phyloP scores from a whole-genome alignment of 2,113 vertebrate genomes.

The Mastomys natalensis region DNA sequence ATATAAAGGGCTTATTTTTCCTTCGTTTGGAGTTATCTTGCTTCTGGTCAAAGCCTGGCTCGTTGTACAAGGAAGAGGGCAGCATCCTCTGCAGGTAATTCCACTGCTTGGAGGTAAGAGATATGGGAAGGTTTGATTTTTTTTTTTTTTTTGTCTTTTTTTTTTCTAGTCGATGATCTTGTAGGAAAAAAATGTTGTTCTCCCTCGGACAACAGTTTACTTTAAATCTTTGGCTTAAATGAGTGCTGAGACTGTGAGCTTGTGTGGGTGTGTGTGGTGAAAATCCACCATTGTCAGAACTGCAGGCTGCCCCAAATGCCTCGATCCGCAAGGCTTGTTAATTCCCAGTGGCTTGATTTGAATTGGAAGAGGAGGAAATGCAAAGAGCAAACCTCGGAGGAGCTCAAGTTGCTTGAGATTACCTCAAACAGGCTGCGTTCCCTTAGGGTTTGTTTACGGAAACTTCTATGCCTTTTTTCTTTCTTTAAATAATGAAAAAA shows the following conservation, averaged over 20 bases:
- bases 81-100: slow-evolving; percentile 84
- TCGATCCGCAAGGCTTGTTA: slow-evolving; percentile 56
- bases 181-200: slow-evolving; percentile 77
- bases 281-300: slow-evolving; percentile 74
- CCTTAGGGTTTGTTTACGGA: slow-evolving; percentile 61
- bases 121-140: slow-evolving; percentile 73
- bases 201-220: slow-evolving; percentile 83
- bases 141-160: neutral
- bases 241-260: neutral
- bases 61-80: slow-evolving; percentile 76
- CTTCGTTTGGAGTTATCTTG: slow-evolving; percentile 83
- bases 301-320: slow-evolving; percentile 78
- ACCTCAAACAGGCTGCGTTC: slow-evolving; percentile 51
- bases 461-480: slow-evolving; percentile 66
- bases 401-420: slow-evolving; percentile 74
- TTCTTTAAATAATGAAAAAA: neutral
- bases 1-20: slow-evolving; percentile 78
- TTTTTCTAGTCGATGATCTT: slow-evolving; percentile 74
- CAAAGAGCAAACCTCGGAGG: neutral
- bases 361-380: slow-evolving; percentile 55
- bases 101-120: slow-evolving; percentile 89
- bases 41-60: slow-evolving; percentile 77
- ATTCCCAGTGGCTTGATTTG: slow-evolving; percentile 81
- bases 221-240: slow-evolving; percentile 74
- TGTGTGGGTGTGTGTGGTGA: neutral